phyloP scores from a whole-genome alignment of 2,113 vertebrate species.

The Holacanthus passer region DNA sequence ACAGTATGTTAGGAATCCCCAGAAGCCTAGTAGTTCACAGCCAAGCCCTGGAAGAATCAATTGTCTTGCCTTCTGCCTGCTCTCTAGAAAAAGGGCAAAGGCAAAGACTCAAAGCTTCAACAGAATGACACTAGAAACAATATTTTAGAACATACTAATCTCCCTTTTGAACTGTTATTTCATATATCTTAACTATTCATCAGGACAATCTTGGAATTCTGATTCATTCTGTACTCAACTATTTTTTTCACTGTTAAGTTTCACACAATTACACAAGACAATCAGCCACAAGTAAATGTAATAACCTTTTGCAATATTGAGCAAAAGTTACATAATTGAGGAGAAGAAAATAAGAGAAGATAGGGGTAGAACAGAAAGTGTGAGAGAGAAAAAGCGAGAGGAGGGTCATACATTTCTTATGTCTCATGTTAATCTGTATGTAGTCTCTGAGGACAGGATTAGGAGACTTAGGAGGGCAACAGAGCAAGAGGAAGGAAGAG shows the following conservation, averaged over 20 bases:
- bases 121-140: not conserved
- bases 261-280: not conserved
- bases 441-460: not conserved
- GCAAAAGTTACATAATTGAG: not conserved
- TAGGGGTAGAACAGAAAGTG: not conserved
- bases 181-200: not conserved
- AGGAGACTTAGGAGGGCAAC: not conserved
- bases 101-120: not conserved
- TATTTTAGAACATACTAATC: not conserved
- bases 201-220: not conserved
- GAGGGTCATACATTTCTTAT: not conserved
- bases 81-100: constrained; percentile 7
- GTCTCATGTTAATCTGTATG: not conserved
- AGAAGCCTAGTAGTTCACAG: constrained; percentile 38
- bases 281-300: not conserved
- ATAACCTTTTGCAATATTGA: not conserved
- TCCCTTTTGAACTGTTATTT: not conserved
- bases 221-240: not conserved
- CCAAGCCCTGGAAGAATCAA: constrained; percentile 14
- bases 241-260: not conserved
- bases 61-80: not conserved
- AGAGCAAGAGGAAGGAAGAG: not conserved
- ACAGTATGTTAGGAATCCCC: constrained; percentile 61
- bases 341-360: not conserved
- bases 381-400: not conserved